A percentile compares a stretch with the other conserved stretches of the same genome.
Conservation (phyloP, 1,140 invertebrate species). For the Thalassaphorura encarpata region DNA sequence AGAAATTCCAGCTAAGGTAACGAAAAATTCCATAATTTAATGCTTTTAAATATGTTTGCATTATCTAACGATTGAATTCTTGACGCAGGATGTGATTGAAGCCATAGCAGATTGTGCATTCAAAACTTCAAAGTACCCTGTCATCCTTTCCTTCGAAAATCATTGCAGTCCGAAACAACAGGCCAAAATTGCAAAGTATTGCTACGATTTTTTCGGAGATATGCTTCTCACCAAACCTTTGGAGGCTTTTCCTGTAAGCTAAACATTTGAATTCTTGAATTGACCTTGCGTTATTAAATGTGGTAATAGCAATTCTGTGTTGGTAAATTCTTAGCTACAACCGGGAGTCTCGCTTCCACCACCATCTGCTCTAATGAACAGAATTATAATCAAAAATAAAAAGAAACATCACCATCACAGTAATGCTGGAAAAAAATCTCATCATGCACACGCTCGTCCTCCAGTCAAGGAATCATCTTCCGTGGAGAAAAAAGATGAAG, state of each 20-base stretch:
- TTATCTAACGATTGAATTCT: constrained; percentile 1
- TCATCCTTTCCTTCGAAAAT: constrained; percentile 95
- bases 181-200: constrained; percentile 97
- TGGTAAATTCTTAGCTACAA: constrained; percentile 47
- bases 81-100: constrained; percentile 72
- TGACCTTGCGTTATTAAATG: not conserved
- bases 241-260: constrained; percentile 65
- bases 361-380: constrained; percentile 68
- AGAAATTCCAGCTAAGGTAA: constrained; percentile 76
- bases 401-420: constrained; percentile 81
- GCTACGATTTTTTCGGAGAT: constrained; percentile 87
- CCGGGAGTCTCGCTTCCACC: constrained; percentile 72
- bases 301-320: not conserved
- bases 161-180: constrained; percentile 92
- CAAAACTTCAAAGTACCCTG: constrained; percentile 94
- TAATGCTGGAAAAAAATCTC: constrained; percentile 28
- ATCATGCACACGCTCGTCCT: constrained; percentile 18
- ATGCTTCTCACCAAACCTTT: constrained; percentile 83
- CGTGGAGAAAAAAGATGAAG: constrained; percentile 4
- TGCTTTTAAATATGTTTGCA: not conserved
- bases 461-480: constrained; percentile 45
- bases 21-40: not conserved
- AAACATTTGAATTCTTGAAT: not conserved
- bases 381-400: constrained; percentile 98
- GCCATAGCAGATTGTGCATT: constrained; percentile 96